phyloP scores from a whole-genome alignment of 2,888 invertebrate genomes.

The Psococerastis gibbosa region DNA sequence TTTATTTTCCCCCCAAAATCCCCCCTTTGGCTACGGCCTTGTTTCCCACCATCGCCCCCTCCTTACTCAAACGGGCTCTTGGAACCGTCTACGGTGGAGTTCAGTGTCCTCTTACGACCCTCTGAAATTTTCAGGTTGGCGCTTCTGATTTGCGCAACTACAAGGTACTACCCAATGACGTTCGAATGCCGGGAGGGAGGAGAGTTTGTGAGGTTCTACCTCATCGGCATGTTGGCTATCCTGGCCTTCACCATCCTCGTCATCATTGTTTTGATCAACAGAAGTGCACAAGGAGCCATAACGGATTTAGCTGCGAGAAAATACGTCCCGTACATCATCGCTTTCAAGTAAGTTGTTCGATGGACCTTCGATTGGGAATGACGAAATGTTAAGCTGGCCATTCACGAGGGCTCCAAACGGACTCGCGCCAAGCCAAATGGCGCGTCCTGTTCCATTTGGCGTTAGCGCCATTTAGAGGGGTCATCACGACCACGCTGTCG shows the following conservation, averaged over 20 bases:
- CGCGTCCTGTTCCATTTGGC: no score
- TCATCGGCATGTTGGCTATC: constrained; percentile 47
- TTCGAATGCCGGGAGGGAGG: constrained; percentile 53
- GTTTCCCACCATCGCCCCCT: no score
- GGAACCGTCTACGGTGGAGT: no score
- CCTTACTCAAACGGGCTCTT: no score
- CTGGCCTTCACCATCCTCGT: constrained; percentile 42
- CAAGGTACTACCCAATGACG: constrained; percentile 42
- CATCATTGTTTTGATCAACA: constrained; percentile 43
- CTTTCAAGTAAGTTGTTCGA: constrained; percentile 40
- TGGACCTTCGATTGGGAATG: background rate
- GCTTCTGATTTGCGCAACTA: constrained; percentile 41
- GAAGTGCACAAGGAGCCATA: constrained; percentile 60
- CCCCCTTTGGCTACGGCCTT: no score
- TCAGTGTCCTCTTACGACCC: no score
- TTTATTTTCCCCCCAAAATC: no score
- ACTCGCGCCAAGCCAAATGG: background rate
- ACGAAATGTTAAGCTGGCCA: no score
- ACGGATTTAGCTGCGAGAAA: constrained; percentile 50
- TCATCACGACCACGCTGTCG: no score
- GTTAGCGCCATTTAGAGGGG: no score
- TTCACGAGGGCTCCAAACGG: no score
- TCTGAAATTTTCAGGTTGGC: constrained; percentile 49
- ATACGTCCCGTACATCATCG: constrained; percentile 48
- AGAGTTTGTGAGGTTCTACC: constrained; percentile 47